Base-by-base conservation (phyloP, 1,140 invertebrate species). In the Lepidurus couesii region DNA sequence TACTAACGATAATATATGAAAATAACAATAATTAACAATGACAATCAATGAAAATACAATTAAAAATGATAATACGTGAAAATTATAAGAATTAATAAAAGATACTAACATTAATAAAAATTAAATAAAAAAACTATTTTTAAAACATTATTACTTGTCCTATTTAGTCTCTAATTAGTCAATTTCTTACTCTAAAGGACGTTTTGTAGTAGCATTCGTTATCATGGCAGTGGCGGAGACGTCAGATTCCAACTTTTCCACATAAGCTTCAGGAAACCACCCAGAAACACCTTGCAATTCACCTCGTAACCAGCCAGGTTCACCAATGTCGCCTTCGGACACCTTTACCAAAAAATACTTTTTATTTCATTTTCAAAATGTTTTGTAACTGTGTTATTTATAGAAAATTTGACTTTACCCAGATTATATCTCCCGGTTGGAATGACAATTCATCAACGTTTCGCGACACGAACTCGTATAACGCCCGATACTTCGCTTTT, bases 181-280 rank as follows among this genome's bases (percentile, higher is more conserved):
- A 65, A 9, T 7, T 13, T 16, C 53, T 65, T 16, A 65, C 53
- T 65, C 53, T 65, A 65, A 65, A 65, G 16, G 53, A 4, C 53
- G 53, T 65, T 65, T 65, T 7, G 53, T 65, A 7, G n/a, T 65
- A 65, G 53, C 53, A n/a, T 13, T 65, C 16, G 16, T 65, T n/a
- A 65, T 9, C 16, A 65, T 21, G 9, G 53, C 73, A 16, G 8
- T 76, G 43, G 47, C 73, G 82, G 82, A 7, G n/a, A 77, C 80
- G 16, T 83, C 80, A 74, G 82, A 82, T 77, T 85, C 84, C n/a
- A 95, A 84, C 43, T 90, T 90, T 83, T 98, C 94, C 13, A 96
- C 96, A 85, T 98, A 99, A 7, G 95, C 94, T 85, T 98, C 95
- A 5, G 98, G 97, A 86, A 99, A 99, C 95, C 96, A 98, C n/a